These are phyloP conservation scores for Athripsodes cinereus DNA, from an alignment of 2,888 invertebrate genomes.

Conservation along the genomic window DNA sequence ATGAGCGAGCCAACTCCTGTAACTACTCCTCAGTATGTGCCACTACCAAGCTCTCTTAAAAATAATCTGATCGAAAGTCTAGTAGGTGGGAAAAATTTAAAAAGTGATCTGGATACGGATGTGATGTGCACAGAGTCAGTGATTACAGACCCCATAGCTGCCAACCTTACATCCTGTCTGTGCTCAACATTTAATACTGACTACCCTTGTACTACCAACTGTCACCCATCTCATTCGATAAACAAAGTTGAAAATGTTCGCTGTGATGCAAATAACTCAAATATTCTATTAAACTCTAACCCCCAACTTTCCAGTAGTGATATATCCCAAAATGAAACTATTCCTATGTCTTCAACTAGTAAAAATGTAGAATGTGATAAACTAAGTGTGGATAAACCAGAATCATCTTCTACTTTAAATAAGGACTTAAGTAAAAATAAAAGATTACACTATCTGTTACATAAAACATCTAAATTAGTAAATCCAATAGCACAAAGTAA, in stretches of 20 bases:
- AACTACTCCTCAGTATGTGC: slow-evolving; percentile 22
- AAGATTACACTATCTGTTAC: slow-evolving; percentile 47
- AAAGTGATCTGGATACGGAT: slow-evolving; percentile 9
- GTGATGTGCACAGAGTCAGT: slow-evolving; percentile 10
- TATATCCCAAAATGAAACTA: slow-evolving; percentile 29
- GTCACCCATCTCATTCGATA: slow-evolving; percentile 14
- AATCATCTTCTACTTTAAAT: slow-evolving; percentile 10
- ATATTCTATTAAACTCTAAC: slow-evolving; percentile 40
- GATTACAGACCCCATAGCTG: slow-evolving; percentile 38
- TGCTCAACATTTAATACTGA: slow-evolving; percentile 36
- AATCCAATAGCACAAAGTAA: slow-evolving; percentile 48
- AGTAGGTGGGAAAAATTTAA: slow-evolving; percentile 13
- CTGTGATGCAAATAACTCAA: slow-evolving; percentile 34
- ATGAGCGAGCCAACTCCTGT: slow-evolving; percentile 14
- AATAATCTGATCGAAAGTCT: slow-evolving; percentile 24
- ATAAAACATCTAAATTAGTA: slow-evolving; percentile 49
- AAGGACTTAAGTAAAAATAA: slow-evolving; percentile 48
- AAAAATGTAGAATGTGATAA: slow-evolving; percentile 29
- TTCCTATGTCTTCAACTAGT: slow-evolving; percentile 40
- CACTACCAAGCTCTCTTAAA: slow-evolving; percentile 25
- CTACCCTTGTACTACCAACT: slow-evolving; percentile 21
- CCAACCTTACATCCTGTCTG: slow-evolving; percentile 41
- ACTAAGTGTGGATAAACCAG: background rate
- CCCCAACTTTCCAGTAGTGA: background rate
- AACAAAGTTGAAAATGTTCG: slow-evolving; percentile 14